Conservation (phyloP, 1,140 invertebrate species). For the Acyrthosiphon pisum region DNA sequence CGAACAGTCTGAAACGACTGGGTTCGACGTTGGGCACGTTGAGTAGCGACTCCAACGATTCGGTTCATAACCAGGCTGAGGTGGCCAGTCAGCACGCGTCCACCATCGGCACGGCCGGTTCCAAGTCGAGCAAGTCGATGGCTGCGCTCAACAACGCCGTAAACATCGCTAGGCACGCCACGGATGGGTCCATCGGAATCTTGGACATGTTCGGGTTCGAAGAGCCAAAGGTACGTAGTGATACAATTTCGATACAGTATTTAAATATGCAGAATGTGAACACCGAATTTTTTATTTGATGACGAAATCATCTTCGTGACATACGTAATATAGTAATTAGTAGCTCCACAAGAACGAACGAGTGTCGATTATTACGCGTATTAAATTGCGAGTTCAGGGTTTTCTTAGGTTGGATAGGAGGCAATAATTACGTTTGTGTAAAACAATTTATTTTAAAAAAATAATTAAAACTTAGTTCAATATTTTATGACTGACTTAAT, state of each 20-base stretch:
- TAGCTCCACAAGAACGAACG: no score
- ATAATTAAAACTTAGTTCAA: no score
- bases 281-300: no score
- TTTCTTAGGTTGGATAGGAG: no score
- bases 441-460: no score
- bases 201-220: slow-evolving; percentile 97
- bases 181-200: slow-evolving; percentile 93
- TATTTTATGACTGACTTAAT: no score
- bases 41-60: slow-evolving; percentile 90
- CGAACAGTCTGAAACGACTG: slow-evolving; percentile 88
- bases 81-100: slow-evolving; percentile 85
- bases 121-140: slow-evolving; percentile 81
- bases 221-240: slow-evolving; percentile 73
- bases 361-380: no score
- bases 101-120: slow-evolving; percentile 83
- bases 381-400: no score
- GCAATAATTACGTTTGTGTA: no score
- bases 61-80: slow-evolving; percentile 86
- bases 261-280: not conserved
- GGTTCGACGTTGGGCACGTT: slow-evolving; percentile 88
- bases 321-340: no score
- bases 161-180: slow-evolving; percentile 86
- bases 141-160: slow-evolving; percentile 86
- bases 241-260: not conserved
- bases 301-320: no score